Conservation (phyloP, 2,113 vertebrate species). For the Esox niger region DNA sequence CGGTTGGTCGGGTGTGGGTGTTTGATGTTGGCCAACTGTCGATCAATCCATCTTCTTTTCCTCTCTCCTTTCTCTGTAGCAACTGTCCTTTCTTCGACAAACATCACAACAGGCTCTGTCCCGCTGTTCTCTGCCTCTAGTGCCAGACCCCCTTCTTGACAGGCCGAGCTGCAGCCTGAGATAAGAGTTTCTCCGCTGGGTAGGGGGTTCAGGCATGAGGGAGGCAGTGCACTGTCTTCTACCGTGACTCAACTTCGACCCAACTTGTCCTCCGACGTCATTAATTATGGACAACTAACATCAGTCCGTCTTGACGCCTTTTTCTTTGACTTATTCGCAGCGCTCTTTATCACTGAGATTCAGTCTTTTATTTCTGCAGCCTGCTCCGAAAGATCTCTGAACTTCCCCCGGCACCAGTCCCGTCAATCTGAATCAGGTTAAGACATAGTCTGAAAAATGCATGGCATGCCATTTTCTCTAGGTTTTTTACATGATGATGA, state of each 20-base stretch:
- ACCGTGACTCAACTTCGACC: background rate
- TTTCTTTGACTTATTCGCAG: slow-evolving; percentile 16
- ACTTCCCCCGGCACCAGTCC: slow-evolving; percentile 23
- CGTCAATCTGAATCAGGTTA: slow-evolving; percentile 35
- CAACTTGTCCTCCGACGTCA: slow-evolving; percentile 4
- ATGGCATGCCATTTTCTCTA: background rate
- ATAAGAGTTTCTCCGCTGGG: slow-evolving; percentile 35
- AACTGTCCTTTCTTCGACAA: background rate
- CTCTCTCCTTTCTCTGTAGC: slow-evolving; percentile 1
- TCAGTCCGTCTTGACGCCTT: slow-evolving; percentile 29
- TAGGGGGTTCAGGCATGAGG: slow-evolving; percentile 18
- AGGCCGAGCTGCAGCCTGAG: slow-evolving; percentile 31
- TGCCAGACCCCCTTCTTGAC: slow-evolving; percentile 14
- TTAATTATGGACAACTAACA: slow-evolving; percentile 11
- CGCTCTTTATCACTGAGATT: slow-evolving; percentile 32
- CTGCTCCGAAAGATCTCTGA: slow-evolving; percentile 28
- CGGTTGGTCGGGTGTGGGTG: background rate
- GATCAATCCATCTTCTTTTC: background rate
- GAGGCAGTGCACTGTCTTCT: background rate
- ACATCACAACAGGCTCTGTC: slow-evolving; percentile 15
- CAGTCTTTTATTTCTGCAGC: background rate
- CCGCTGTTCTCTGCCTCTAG: slow-evolving; percentile 27
- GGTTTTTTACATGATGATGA: slow-evolving; percentile 4
- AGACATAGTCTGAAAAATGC: slow-evolving; percentile 23
- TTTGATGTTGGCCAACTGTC: slow-evolving; percentile 36